Base-by-base conservation (phyloP, 37 sponge, comb jelly and placozoan genomes). In the Axinella damicornis region DNA sequence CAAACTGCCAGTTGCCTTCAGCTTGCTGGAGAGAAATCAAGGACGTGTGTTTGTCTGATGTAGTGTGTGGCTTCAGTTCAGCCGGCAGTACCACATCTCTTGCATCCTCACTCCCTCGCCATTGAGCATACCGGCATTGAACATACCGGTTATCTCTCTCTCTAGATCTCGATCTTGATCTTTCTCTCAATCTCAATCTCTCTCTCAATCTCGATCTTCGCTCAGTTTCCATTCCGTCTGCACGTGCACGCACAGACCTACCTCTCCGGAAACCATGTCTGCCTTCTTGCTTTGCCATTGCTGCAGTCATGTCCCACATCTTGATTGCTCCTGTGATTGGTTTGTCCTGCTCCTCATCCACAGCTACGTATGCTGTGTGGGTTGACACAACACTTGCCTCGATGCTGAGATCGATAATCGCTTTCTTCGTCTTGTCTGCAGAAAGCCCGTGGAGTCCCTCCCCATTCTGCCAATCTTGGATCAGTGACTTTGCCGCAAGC, bases 311-410 rank as follows among this genome's bases (percentile, higher is more conserved):
- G 72, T 91, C 87, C 81, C 82, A 91, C 2, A 60, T 60, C 74
- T 87, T 74, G 58, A 92, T 70, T 35, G 88, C 81, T 17, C 92
- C 92, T 53, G 83, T 59, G 0, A 92, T 78, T 28, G 92, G 92
- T 28, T 87, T 68, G 63, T 73, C 54, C 46, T 74, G 72, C 35
- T 87, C 84, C 38, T 85, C 90, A 71, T 93, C 93, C 17, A 93
- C 69, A 30, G 93, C 93, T 53, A 93, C 59, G 66, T 70, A 92
- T 2, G 90, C 93, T 34, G 93, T 92, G 86, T 85, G 74, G 20
- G 54, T 53, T 34, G 93, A 93, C 35, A 92, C 60, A 6, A 92
- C 89, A 81, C 82, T 79, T 27, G 72, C 70, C 65, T 88, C 93
- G 55, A 84, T 68, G 59, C 93, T 93, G 57, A 93, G 78, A 65